Evolutionary conservation across 2,797 vertebrate species (phyloP).

Genomic region (Chromis chromis): DNA sequence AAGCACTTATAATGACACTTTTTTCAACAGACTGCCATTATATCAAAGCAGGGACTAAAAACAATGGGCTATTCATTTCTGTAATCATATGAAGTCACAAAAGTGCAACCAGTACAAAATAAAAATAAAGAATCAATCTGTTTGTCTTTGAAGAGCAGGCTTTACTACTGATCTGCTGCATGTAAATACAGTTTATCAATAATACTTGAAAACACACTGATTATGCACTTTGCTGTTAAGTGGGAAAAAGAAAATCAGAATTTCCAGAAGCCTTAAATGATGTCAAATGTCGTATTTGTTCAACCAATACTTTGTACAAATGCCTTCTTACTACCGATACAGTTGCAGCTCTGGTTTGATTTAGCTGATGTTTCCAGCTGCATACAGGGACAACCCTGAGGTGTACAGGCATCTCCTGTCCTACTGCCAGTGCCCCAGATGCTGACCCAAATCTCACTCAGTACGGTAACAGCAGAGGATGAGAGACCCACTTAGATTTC

Average conservation of each 20-base stretch:
- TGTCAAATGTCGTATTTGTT: no score
- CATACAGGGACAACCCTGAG: constrained; percentile 6
- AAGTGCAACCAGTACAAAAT: neutral
- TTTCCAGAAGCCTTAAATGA: no score
- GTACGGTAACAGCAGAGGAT: constrained; percentile 42
- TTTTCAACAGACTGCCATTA: neutral
- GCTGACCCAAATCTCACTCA: constrained; percentile 64
- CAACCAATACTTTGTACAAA: neutral
- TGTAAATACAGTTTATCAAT: neutral
- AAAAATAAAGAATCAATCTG: neutral
- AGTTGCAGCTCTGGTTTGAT: neutral
- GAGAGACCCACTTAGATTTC: constrained; percentile 56
- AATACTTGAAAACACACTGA: neutral
- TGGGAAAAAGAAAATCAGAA: no score
- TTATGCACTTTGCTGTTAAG: neutral
- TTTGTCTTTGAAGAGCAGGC: no score
- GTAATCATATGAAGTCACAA: neutral
- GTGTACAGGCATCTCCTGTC: constrained; percentile 18
- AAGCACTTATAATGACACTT: constrained; percentile 5
- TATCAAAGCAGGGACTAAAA: neutral
- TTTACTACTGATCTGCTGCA: neutral
- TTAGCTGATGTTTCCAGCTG: neutral
- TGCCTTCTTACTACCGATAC: neutral
- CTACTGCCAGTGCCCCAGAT: constrained; percentile 59
- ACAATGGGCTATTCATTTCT: neutral